Base-by-base conservation (phyloP, 2,113 vertebrate genomes). In the Lepus timidus region DNA sequence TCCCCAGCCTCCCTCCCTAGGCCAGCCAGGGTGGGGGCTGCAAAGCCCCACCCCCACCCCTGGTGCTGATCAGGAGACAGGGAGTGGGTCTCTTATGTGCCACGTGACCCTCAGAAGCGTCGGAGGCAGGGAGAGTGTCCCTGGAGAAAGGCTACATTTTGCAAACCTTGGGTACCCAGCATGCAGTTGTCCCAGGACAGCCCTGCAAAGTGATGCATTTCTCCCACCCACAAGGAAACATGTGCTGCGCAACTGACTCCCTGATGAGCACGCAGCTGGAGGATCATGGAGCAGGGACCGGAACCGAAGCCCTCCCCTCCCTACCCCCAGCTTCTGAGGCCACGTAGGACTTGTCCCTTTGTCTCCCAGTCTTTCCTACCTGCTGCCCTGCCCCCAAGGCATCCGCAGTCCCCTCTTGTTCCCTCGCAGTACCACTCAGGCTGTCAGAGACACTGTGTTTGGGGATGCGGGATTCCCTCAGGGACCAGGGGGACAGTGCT, bases 221-320 rank as follows among this genome's bases (percentile, higher is more conserved):
- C 31, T 8, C 25, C 16, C 44, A 31, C 20, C 75, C 44, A 58
- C 33, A 27, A 79, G 44, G 82, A 89, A 51, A 74, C 65, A 11
- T n/a, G 36, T 58, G 87, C 78, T 51, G 10, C 14, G 79, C 7
- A 36, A 49, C 52, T 31, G 44, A 44, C 44, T 44, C 44, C 44
- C 73, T 62, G 19, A 29, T 31, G 82, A 25, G 51, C 39, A 61
- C 23, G 31, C 33, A 25, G 52, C 70, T 23, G 52, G 23, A 2
- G 13, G 0, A 0, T 8, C 52, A 20, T 39, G n/a, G 23, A 65
- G 27, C 64, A 31, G 68, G 17, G 4, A 62, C 2, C 29, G n/a
- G 65, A 76, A 19, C 29, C 22, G 2, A 36, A 33, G 36, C 80
- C n/a, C 49, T 36, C 49, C 44, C 44, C 44, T 44, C 44, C 7